phyloP scores from a whole-genome alignment of 2,113 vertebrate species.

The Pseudorasbora parva region DNA sequence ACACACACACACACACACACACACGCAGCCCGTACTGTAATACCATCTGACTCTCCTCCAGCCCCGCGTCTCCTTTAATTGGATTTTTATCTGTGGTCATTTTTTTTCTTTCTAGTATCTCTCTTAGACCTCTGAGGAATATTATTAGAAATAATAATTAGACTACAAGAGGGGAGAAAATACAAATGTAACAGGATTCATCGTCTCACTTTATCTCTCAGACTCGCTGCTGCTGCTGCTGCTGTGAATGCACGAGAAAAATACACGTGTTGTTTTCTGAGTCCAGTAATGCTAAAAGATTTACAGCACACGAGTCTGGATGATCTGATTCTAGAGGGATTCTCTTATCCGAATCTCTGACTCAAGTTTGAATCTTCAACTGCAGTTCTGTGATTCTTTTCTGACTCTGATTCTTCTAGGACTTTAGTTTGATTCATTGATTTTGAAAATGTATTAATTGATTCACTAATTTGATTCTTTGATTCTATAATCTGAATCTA shows the following conservation, averaged over 20 bases:
- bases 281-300: not conserved
- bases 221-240: not conserved
- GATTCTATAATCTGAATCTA: not conserved
- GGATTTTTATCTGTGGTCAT: constrained; percentile 25
- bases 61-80: not conserved
- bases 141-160: constrained; percentile 18
- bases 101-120: constrained; percentile 12
- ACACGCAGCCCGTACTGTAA: not conserved
- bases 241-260: not conserved
- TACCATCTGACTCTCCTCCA: not conserved
- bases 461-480: not conserved
- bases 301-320: not conserved
- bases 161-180: not conserved
- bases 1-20: constrained; percentile 6
- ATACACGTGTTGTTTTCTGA: not conserved
- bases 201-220: not conserved
- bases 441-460: too few species aligned
- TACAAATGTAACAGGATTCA: not conserved
- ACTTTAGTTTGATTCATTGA: too few species aligned
- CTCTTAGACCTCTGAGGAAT: constrained; percentile 22
- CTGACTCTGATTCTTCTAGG: too few species aligned
- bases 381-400: not conserved
- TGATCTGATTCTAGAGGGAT: not conserved
- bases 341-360: not conserved
- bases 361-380: too few species aligned